Base-by-base conservation (phyloP, 2,888 invertebrate genomes). In the Microctonus hyperodae region DNA sequence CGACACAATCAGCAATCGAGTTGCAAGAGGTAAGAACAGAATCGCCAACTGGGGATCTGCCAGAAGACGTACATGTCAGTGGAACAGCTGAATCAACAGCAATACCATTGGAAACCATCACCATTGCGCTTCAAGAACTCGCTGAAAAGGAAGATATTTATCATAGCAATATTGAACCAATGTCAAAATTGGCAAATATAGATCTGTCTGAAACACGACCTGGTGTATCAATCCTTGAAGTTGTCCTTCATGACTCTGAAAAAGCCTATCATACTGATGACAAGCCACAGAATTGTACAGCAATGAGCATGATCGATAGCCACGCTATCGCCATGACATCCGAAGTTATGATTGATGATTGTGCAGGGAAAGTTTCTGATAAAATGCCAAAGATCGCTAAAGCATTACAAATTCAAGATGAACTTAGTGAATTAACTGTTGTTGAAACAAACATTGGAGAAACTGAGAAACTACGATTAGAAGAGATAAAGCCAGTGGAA, bases 81-180 rank as follows among this genome's bases (percentile, higher is more conserved):
- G 84, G 79, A 69, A 77, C 78, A 51, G 88, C 87, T 59, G 79
- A 79, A 22, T 64, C 78, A 13, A 73, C 74, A 1, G 78, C 78
- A 22, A 67, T 79, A 10, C 80, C 81, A 10, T 56, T 81, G 64
- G 81, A 84, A 71, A 81, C 86, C 50, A 64, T 88, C 4, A 83
- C 79, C 23, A 75, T 87, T 0, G 78, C 74, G 33, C 73, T 84
- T 64, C 81, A 84, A 67, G 76, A 81, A 67, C 63, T 74, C n/a
- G 85, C 86, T 3, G 88, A 88, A 74, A 83, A 83, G 69, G 84
- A 87, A 74, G 83, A 83, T 55, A 71, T 82, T 65, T 85, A 88
- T 66, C 72, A 69, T 28, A 73, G 73, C 64, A 78, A 81, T 7
- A 73, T 82, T 28, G 81, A 81, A 71, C 85, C 85, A n/a, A 77